Conservation (phyloP, 2,888 invertebrate species). For the Sphaeridia pumilis region DNA sequence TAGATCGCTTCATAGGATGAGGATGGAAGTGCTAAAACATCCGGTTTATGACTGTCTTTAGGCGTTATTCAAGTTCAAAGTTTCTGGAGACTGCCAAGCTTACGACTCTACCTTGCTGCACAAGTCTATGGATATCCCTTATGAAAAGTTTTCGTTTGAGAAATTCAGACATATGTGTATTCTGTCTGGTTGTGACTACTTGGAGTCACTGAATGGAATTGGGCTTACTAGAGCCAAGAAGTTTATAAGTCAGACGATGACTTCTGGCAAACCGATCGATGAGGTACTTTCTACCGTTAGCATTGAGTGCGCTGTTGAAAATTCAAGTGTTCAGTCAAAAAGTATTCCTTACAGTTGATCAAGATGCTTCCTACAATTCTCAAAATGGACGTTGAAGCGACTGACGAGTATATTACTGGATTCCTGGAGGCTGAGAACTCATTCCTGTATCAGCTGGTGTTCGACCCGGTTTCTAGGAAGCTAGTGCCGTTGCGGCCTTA, state of each 20-base stretch:
- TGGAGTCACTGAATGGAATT: slow-evolving; percentile 81
- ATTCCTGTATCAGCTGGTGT: slow-evolving; percentile 87
- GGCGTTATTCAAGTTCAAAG: slow-evolving; percentile 89
- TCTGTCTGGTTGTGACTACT: slow-evolving; percentile 94
- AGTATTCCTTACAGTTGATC: slow-evolving; percentile 50
- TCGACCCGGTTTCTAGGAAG: slow-evolving; percentile 62
- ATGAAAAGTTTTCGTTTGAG: slow-evolving; percentile 54
- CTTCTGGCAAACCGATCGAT: not conserved
- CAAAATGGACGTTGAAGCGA: slow-evolving; percentile 62
- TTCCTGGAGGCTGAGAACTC: slow-evolving; percentile 84
- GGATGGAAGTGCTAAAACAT: no score
- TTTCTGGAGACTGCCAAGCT: slow-evolving; percentile 64
- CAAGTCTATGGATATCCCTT: slow-evolving; percentile 55
- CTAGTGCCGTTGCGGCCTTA: slow-evolving; percentile 65
- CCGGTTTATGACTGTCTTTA: no score
- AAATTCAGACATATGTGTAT: slow-evolving; percentile 94
- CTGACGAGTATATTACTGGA: slow-evolving; percentile 70
- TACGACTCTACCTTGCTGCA: slow-evolving; percentile 63
- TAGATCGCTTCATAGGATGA: no score
- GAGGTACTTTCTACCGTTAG: no score
- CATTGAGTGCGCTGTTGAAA: no score
- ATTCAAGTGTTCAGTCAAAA: no score
- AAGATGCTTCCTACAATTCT: slow-evolving; percentile 67
- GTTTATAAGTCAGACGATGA: slow-evolving; percentile 48
- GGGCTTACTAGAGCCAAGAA: slow-evolving; percentile 83